Evolutionary conservation across 2,888 invertebrate genomes (phyloP).

Genomic region (Callimorpha dominula): DNA sequence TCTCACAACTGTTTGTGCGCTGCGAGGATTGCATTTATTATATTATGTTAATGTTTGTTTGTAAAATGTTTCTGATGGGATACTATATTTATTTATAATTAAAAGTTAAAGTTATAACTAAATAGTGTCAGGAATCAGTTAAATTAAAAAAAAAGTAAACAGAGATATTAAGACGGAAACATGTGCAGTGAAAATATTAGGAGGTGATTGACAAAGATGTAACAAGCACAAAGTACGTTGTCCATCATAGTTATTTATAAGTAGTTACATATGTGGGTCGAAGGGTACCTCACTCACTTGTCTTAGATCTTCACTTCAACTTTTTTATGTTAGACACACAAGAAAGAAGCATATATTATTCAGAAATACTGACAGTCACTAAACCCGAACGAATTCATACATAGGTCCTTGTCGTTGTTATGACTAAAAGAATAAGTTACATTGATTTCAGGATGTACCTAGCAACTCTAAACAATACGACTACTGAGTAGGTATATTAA

Average conservation of each 20-base stretch:
- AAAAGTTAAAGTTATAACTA: not conserved
- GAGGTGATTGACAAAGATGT: constrained; percentile 41
- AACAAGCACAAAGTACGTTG: constrained; percentile 31
- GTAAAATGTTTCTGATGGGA: no score
- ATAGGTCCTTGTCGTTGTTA: not conserved
- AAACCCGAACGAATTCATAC: not conserved
- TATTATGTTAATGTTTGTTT: no score
- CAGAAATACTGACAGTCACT: not conserved
- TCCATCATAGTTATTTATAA: constrained; percentile 24
- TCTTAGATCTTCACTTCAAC: constrained; percentile 6
- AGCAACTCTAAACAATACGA: no score
- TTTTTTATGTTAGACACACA: constrained; percentile 1
- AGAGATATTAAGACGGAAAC: constrained; percentile 34
- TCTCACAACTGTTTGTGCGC: no score
- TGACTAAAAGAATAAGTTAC: no score
- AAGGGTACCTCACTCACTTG: constrained; percentile 19
- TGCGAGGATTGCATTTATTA: no score
- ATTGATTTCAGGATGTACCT: no score
- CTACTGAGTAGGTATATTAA: no score
- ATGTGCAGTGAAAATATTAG: constrained; percentile 26
- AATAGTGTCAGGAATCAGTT: constrained; percentile 15
- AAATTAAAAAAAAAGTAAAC: constrained; percentile 12
- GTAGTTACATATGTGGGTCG: constrained; percentile 24
- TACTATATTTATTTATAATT: no score
- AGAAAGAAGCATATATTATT: not conserved